Percentiles rank a stretch among this genome's conserved stretches.
Conservation (phyloP, 2,888 invertebrate genomes). For the Pristionchus arcanus region DNA sequence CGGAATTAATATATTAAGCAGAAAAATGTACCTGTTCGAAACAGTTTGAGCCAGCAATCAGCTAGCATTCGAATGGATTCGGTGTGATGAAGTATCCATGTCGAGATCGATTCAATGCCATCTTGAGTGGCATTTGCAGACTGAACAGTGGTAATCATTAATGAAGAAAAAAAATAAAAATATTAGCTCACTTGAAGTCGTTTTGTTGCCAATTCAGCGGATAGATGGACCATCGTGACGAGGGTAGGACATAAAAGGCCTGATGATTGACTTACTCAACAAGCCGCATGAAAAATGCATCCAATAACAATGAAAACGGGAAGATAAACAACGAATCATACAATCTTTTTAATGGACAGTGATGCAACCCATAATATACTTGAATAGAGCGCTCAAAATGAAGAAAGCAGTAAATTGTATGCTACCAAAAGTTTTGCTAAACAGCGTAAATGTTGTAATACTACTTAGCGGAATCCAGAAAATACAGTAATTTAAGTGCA, state of each 20-base stretch:
- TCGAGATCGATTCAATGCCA: conserved; percentile 71
- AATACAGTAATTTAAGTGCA: too few species aligned
- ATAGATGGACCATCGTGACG: conserved; percentile 28
- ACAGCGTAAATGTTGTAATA: too few species aligned
- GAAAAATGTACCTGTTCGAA: conserved; percentile 64
- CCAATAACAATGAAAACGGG: background rate
- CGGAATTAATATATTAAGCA: background rate
- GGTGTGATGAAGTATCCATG: conserved; percentile 76
- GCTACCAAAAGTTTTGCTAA: background rate
- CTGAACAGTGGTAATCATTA: conserved; percentile 37
- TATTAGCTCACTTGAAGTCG: conserved; percentile 32
- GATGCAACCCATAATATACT: background rate
- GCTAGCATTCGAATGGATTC: conserved; percentile 72
- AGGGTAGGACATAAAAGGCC: background rate
- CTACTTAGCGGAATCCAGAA: too few species aligned
- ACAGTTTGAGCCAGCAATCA: conserved; percentile 73
- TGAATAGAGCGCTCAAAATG: background rate
- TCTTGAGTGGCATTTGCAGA: conserved; percentile 63
- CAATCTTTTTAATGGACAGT: background rate
- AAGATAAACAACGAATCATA: background rate
- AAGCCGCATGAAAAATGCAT: background rate
- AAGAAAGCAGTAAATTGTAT: background rate
- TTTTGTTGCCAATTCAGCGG: conserved; percentile 44
- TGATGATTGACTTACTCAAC: background rate
- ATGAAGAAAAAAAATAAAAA: background rate